Evolutionary conservation across 2,888 invertebrate genomes (phyloP).

Genomic region (Eilema caniola): DNA sequence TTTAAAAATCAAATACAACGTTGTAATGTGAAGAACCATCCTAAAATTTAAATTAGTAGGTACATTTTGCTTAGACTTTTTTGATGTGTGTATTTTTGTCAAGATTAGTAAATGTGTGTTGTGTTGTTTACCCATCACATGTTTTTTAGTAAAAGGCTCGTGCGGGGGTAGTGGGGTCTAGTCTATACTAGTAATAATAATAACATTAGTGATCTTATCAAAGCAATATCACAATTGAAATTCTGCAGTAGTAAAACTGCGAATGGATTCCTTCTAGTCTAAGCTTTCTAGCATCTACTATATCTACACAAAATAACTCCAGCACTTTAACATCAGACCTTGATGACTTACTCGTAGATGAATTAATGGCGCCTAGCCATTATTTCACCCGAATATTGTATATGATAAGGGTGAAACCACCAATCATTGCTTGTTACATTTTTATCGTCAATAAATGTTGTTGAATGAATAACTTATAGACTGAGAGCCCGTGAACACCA

Average conservation of each 20-base stretch:
- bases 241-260: background rate
- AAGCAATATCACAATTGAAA: constrained; percentile 1
- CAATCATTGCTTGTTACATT: background rate
- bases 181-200: background rate
- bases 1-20: no score
- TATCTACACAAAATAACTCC: background rate
- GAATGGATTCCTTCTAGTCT: constrained; percentile 15
- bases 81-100: no score
- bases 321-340: background rate
- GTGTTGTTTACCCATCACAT: no score
- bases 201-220: background rate
- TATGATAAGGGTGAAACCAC: background rate
- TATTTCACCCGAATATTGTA: no score
- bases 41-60: no score
- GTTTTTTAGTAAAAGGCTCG: no score
- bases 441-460: constrained; percentile 6
- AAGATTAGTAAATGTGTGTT: no score
- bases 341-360: background rate
- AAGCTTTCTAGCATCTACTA: background rate
- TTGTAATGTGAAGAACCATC: no score
- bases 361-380: no score
- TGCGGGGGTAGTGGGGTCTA: no score
- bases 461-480: background rate
- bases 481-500: no score
- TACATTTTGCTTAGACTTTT: no score